Base-by-base conservation (phyloP, 2,888 invertebrate species). In the Drosophila phalerata region DNA sequence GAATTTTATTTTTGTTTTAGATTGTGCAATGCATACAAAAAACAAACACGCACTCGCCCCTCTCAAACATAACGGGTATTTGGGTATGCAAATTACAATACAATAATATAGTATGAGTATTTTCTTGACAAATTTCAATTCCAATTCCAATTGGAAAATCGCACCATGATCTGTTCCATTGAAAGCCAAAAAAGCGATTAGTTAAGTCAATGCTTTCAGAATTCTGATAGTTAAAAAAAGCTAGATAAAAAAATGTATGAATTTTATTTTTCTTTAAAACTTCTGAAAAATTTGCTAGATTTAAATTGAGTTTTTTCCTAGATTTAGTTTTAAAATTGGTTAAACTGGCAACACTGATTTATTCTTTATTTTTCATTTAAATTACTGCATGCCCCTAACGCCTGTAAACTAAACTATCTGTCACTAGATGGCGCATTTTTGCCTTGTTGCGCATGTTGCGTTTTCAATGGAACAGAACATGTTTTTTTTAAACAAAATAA, bases 1-100 rank as follows among this genome's bases (percentile, higher is more conserved):
- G 78, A 80, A 88, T 86, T 77, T 83, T 79, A 81, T 79, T 85
- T 85, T 85, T 89, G 84, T 87, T 89, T 89, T 89, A 88, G 89
- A 89, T 88, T 89, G 88, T 86, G 83, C 81, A 88, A 79, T 79
- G 77, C 76, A 77, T 74, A 71, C 74, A 73, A 73, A 77, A 80
- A 72, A 63, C 73, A 81, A 81, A 70, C 77, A 77, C 77, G 74
- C 81, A 77, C 83, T 76, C 79, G 65, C 65, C 71, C 66, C 67
- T 68, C 58, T 66, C 81, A 73, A 68, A 72, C 61, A 77, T 70
- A 70, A 78, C 77, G 75, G 67, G 70, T 75, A 70, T 75, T 58
- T 83, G 87, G 88, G 89, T 89, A 89, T 89, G 89, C 79, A 79
- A 85, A 73, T 73, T 58, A 78, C 52, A 65, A 76, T 45, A 69